Percentiles rank a stretch among this genome's conserved stretches.
Conservation (phyloP, 2,113 vertebrate genomes). For the Hyaena hyaena region DNA sequence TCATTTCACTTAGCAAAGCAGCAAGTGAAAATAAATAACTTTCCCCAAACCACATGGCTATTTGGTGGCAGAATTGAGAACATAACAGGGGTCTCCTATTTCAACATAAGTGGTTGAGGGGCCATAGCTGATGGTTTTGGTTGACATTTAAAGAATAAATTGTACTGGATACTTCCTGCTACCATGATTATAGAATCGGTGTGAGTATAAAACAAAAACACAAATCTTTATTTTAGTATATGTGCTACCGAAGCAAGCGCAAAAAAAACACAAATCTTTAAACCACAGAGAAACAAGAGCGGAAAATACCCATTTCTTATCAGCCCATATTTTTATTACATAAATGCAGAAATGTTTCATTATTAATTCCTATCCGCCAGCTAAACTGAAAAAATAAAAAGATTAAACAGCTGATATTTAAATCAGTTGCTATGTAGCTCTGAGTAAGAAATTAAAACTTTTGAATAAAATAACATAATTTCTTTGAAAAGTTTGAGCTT, state of each 20-base stretch:
- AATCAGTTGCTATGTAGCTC: not conserved
- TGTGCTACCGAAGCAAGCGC: no score
- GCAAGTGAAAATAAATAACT: slow-evolving; percentile 7
- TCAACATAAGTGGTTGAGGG: not conserved
- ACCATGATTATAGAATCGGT: not conserved
- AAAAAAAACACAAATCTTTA: not conserved
- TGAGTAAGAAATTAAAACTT: slow-evolving; percentile 35
- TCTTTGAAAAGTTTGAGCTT: slow-evolving; percentile 18
- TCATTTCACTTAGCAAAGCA: slow-evolving; percentile 24
- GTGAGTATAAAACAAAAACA: not conserved
- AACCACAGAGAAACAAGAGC: slow-evolving; percentile 20
- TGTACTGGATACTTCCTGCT: not conserved
- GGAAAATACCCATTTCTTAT: slow-evolving; percentile 6
- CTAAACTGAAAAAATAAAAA: not conserved
- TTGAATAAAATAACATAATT: not conserved
- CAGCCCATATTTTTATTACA: not conserved
- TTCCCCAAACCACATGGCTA: not conserved
- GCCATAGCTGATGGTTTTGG: not conserved
- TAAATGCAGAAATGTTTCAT: not conserved
- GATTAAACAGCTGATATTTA: not conserved
- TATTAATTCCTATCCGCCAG: not conserved
- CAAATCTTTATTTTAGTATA: not conserved
- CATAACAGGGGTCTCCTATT: not conserved
- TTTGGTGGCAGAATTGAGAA: not conserved
- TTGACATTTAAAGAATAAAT: not conserved